These are phyloP conservation scores for Poecilia latipinna DNA, from an alignment of 2,113 vertebrate species.

Conservation along the genomic window DNA sequence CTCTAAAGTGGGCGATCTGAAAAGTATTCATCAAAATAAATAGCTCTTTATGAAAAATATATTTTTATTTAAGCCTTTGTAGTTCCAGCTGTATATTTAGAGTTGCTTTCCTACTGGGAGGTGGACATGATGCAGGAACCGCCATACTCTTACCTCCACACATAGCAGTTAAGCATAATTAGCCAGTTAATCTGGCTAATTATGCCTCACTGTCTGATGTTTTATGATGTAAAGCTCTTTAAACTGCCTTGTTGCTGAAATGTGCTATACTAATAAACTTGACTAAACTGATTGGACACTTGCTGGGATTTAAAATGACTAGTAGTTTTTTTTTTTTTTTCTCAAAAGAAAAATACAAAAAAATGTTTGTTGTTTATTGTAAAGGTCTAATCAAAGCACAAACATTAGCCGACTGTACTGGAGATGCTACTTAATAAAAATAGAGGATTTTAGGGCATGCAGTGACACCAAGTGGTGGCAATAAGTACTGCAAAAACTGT, in stretches of 20 bases:
- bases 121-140: neutral
- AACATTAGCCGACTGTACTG: neutral
- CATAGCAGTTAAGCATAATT: neutral
- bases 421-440: neutral
- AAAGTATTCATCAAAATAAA: neutral
- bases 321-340: neutral
- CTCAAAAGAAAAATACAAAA: neutral
- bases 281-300: neutral
- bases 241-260: too few species aligned
- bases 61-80: neutral
- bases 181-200: neutral
- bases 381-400: neutral
- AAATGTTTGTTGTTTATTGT: neutral
- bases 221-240: too few species aligned
- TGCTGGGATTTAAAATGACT: neutral
- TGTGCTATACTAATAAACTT: too few species aligned
- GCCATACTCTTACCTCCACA: neutral
- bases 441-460: neutral
- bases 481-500: slow-evolving; percentile 10
- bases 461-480: slow-evolving; percentile 44
- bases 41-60: neutral
- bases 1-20: too few species aligned
- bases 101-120: neutral
- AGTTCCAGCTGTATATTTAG: neutral
- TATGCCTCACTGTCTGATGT: neutral